These are phyloP conservation scores for Melolontha melolontha DNA, from an alignment of 2,888 invertebrate genomes.

Conservation along the genomic window DNA sequence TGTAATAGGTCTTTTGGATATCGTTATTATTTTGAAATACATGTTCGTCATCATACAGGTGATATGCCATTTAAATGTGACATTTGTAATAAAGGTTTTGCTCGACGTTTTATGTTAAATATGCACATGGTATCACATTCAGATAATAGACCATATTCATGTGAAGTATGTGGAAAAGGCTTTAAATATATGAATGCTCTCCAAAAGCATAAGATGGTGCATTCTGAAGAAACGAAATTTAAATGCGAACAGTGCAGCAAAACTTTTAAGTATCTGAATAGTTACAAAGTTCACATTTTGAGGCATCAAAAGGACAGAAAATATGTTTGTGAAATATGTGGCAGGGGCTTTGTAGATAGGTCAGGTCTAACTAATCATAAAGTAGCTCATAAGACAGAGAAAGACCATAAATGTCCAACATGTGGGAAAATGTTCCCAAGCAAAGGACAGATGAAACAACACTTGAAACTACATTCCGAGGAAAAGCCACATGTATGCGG, in stretches of 20 bases:
- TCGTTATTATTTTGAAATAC: constrained; percentile 8
- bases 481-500: constrained; percentile 17
- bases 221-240: constrained; percentile 14
- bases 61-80: constrained; percentile 20
- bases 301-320: constrained; percentile 4
- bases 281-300: not conserved
- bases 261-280: constrained; percentile 4
- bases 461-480: not conserved
- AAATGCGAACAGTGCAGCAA: constrained; percentile 17
- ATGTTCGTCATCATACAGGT: constrained; percentile 2
- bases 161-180: constrained; percentile 18
- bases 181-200: constrained; percentile 11
- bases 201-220: constrained; percentile 12
- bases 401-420: constrained; percentile 3
- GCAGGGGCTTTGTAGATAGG: not conserved
- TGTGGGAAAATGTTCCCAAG: constrained; percentile 23
- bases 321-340: constrained; percentile 25
- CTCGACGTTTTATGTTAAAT: not conserved
- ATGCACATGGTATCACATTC: constrained; percentile 14
- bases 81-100: constrained; percentile 15
- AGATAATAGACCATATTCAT: constrained; percentile 5
- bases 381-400: not conserved
- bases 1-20: constrained; percentile 15
- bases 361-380: not conserved
- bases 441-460: constrained; percentile 13